These are phyloP conservation scores for Arenaria interpres DNA, from an alignment of 2,113 vertebrate genomes.

Conservation along the genomic window DNA sequence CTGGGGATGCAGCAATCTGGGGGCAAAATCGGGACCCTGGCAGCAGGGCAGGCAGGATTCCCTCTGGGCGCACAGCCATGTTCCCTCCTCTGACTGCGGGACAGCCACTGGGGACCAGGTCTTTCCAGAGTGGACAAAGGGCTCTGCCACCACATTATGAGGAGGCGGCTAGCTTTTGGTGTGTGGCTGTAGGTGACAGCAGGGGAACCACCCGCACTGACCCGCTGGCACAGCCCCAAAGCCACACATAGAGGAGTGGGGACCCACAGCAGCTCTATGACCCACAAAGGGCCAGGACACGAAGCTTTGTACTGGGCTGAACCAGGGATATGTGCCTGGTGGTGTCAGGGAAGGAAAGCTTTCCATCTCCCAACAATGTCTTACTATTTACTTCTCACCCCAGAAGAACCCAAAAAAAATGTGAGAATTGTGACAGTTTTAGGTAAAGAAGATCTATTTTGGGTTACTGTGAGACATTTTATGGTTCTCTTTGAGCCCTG, in stretches of 20 bases:
- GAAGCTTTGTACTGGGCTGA: background rate
- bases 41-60: background rate
- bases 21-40: rapidly evolving
- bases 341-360: background rate
- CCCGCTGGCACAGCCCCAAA: background rate
- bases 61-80: rapidly evolving
- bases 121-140: background rate
- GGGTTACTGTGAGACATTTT: constrained; percentile 12
- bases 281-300: background rate
- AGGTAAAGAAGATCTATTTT: constrained; percentile 45
- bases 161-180: background rate
- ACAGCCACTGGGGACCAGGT: background rate
- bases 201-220: background rate
- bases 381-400: constrained; percentile 43
- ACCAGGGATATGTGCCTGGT: background rate
- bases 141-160: background rate
- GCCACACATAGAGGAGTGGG: background rate
- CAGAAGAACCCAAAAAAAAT: constrained; percentile 25
- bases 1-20: background rate
- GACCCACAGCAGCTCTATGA: background rate
- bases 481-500: background rate
- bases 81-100: background rate
- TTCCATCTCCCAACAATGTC: background rate
- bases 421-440: constrained; percentile 30
- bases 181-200: background rate